A percentile compares a stretch with the other conserved stretches of the same genome.
phyloP scores from a whole-genome alignment of 2,888 invertebrate species.

The Melanostoma mellinum region DNA sequence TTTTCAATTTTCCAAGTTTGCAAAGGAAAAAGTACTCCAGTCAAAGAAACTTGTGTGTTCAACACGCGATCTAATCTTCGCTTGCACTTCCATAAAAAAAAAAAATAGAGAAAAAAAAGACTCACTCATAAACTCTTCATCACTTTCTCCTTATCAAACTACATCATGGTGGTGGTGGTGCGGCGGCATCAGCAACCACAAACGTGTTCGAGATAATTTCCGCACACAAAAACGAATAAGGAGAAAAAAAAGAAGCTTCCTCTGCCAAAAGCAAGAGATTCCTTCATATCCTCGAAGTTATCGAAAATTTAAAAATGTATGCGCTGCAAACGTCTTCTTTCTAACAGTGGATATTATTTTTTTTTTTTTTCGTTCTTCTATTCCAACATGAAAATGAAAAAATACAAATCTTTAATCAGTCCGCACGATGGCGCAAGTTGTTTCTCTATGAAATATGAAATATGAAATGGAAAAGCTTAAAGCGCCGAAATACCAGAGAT shows the following conservation, averaged over 20 bases:
- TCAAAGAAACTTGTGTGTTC: conserved; percentile 25
- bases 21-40: conserved; percentile 3
- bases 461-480: conserved; percentile 45
- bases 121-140: not conserved
- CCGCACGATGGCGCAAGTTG: conserved; percentile 33
- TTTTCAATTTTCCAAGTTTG: not conserved
- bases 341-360: conserved; percentile 1
- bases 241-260: conserved; percentile 11
- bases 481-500: not conserved
- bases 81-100: not conserved
- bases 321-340: conserved; percentile 24
- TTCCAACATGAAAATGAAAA: not conserved
- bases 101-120: not conserved
- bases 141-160: conserved; percentile 15
- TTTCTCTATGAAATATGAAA: conserved; percentile 23
- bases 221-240: conserved; percentile 33
- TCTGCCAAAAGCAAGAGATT: conserved; percentile 18
- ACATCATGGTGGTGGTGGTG: not conserved
- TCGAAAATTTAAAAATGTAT: conserved; percentile 71
- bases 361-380: not conserved
- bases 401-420: conserved; percentile 48
- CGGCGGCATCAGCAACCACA: conserved; percentile 9
- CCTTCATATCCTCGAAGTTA: conserved; percentile 56
- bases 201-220: conserved; percentile 62
- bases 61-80: conserved; percentile 37